Evolutionary conservation across 2,797 vertebrate species (phyloP), one percentile per base, ranked within the genome.

Genomic region (Galaxias olidus): DNA sequence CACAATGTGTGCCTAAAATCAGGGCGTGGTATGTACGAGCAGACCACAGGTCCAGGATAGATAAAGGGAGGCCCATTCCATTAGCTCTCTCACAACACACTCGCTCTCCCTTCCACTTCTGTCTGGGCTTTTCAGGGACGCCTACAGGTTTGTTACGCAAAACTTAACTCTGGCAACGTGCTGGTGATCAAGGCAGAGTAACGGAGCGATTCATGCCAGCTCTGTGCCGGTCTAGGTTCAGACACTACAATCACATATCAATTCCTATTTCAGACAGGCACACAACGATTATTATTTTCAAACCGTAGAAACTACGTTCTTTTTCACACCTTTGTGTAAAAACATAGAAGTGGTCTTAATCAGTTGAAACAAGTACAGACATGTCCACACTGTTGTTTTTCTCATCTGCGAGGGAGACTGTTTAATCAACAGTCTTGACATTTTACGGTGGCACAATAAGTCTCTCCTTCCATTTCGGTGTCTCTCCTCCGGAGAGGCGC

Each of bases 151-250:
- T 46, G 59, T 62, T 65, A 50, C 69, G 62, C 41, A 55, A 14
- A 65, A 68, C 72, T 68, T 59, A 64, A 65, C 60, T 0, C 11
- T 45, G 17, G 73, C 70, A 61, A 69, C 67, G 67, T 51, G 40
- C 75, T 70, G 75, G 61, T 71, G 75, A 83, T 66, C 68, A 52
- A 69, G n/a, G 63, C 57, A 58, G 54, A 45, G 61, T 69, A 71
- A 71, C 73, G 51, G 71, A 79, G 72, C 82, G 81, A 78, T 63
- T 83, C 82, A 84, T 49, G 59, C 66, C 46, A 7, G 1, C 52
- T 1, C 52, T 30, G 30, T 30, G 30, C 30, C 30, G 6, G 30
- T 47, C 8, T 47, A 14, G 46, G 11, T 47, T 47, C 18, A 55
- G 53, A 11, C 56, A 45, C 15, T 17, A 17, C 17, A 49, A 9